Evolutionary conservation across 2,113 vertebrate genomes (phyloP).

Genomic region (Hyperoodon ampullatus): DNA sequence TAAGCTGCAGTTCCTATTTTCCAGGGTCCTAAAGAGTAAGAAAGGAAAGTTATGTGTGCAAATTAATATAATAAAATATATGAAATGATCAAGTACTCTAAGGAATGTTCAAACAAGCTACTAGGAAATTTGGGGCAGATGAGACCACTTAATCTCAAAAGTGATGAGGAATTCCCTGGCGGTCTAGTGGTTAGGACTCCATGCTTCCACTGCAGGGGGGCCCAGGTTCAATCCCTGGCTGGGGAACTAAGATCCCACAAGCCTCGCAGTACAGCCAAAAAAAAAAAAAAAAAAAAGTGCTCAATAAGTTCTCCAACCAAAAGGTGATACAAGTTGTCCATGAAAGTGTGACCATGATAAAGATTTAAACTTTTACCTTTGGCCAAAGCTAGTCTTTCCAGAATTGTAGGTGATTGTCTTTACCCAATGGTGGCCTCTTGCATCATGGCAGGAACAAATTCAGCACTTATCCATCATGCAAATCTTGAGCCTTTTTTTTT

Average conservation of each 20-base stretch:
- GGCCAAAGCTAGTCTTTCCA: neutral
- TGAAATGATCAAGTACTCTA: neutral
- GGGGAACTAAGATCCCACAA: neutral
- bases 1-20: neutral
- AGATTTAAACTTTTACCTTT: neutral
- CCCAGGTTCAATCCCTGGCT: neutral
- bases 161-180: neutral
- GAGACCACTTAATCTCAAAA: neutral
- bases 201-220: neutral
- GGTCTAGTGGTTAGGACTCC: neutral
- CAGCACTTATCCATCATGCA: neutral
- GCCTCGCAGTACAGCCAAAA: neutral
- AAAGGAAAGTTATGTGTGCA: neutral
- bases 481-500: neutral
- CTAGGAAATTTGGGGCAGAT: neutral
- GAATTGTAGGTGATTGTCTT: neutral
- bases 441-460: neutral
- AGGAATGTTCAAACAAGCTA: neutral
- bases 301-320: neutral
- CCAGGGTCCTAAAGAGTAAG: neutral
- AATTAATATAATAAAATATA: neutral
- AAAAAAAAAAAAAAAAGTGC: accelerated
- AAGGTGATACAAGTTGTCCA: neutral
- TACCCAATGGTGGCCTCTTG: neutral
- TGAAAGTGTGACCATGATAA: neutral